Base-by-base conservation (phyloP, 2,113 vertebrate genomes). In the Triplophysa siluroides region DNA sequence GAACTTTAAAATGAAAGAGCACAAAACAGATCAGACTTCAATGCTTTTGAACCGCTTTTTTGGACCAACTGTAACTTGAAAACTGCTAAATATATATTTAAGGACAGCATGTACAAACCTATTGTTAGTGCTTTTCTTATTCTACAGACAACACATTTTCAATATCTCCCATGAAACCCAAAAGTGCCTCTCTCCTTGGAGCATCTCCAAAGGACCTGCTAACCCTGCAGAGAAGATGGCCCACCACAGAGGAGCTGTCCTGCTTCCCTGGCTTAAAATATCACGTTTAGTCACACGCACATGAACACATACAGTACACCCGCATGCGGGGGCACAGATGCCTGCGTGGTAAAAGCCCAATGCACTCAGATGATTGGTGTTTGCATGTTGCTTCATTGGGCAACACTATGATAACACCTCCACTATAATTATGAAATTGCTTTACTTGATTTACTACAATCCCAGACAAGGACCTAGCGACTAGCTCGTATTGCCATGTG, bases 241-340 rank as follows among this genome's bases (percentile, higher is more conserved):
- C 41, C 70, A 81, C 84, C 78, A 83, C 83, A 78, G 78, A 85
- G 85, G 83, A 86, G 72, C 80, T 85, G 85, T 73, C 85, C 85
- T 83, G 85, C 72, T 88, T 86, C 77, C 74, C 63, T 54, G 26
- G 65, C 81, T 82, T 86, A 87, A 87, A 87, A 86, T 87, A 85
- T 58, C 80, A 78, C 45, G 13, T 66, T 56, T 62, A 74, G 65
- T 72, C n/a, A 69, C 29, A n/a, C 47, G 26, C 16, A 23, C 52
- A 26, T 45, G 29, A n/a, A 54, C 65, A 70, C 77, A 43, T 71
- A 79, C 56, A 29, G 26, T 29, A 75, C 72, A 63, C 60, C 60
- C 62, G 52, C 62, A 67, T 54, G 69, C 26, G 29, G 38, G 74
- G 29, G 67, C 24, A 18, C 76, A 66, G 60, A 75, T 47, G 72